A percentile compares a stretch with the other conserved stretches of the same genome.
phyloP scores from a whole-genome alignment of 2,888 invertebrate genomes.

The Cyclophora albipunctata region DNA sequence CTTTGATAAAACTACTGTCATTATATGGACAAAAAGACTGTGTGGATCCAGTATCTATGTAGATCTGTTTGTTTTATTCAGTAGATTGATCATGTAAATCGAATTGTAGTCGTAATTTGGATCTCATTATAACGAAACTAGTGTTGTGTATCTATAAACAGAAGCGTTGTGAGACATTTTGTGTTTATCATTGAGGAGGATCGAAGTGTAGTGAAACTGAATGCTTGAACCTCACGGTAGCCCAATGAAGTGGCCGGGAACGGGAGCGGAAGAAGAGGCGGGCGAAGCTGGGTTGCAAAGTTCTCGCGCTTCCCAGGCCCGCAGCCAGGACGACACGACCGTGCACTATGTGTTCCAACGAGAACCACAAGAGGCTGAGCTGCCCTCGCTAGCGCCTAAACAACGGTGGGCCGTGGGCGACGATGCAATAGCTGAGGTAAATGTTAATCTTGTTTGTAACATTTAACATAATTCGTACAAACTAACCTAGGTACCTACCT shows the following conservation, averaged over 20 bases:
- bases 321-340: conserved; percentile 89
- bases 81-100: conserved; percentile 52
- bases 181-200: conserved; percentile 55
- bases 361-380: conserved; percentile 87
- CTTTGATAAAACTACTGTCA: conserved; percentile 62
- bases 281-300: conserved; percentile 71
- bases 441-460: conserved; percentile 4
- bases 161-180: conserved; percentile 43
- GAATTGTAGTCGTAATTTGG: conserved; percentile 33
- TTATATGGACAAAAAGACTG: conserved; percentile 55
- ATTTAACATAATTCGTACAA: no score
- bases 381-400: conserved; percentile 83
- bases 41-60: conserved; percentile 31
- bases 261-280: conserved; percentile 79
- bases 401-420: conserved; percentile 93
- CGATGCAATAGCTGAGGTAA: conserved; percentile 90
- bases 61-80: conserved; percentile 32
- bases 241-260: conserved; percentile 87
- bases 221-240: conserved; percentile 76
- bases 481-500: background rate
- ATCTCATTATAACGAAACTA: conserved; percentile 34
- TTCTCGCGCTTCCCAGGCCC: conserved; percentile 80
- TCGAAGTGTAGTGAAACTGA: conserved; percentile 63
- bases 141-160: conserved; percentile 33
- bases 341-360: conserved; percentile 93